These are phyloP conservation scores for Eristalis intricaria DNA, from an alignment of 2,888 invertebrate genomes.

Conservation along the genomic window DNA sequence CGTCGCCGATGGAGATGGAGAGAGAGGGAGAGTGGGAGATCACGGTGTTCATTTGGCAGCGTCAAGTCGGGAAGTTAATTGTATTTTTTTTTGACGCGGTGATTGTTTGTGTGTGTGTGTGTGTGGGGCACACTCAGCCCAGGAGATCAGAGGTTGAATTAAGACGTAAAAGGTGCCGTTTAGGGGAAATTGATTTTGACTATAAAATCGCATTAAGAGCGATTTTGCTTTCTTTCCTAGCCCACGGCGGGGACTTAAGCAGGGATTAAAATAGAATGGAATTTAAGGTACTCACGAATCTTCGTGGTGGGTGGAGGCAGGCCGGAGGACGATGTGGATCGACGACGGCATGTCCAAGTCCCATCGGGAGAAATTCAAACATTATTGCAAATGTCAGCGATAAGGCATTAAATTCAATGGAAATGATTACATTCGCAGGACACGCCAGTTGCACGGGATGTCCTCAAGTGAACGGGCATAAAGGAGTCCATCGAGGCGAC, in stretches of 20 bases:
- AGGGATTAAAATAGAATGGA: not conserved
- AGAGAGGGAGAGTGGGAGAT: conserved; percentile 1
- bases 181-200: conserved; percentile 38
- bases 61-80: conserved; percentile 55
- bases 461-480: not conserved
- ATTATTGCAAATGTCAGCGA: not conserved
- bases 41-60: conserved; percentile 50
- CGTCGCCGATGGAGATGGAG: not conserved
- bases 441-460: not conserved
- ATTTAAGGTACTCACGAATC: too few relatives aligned
- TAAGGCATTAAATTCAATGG: not conserved
- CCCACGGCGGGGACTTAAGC: not conserved
- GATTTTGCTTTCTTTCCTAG: not conserved
- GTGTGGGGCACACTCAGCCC: not conserved
- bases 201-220: not conserved
- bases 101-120: not conserved
- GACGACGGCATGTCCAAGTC: not conserved
- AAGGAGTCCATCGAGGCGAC: not conserved
- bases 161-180: conserved; percentile 44
- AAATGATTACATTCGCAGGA: not conserved
- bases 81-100: conserved; percentile 29
- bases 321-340: too few relatives aligned
- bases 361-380: not conserved
- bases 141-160: conserved; percentile 39
- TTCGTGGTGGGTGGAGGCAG: too few relatives aligned